Base-by-base conservation (phyloP, 2,113 vertebrate genomes). In the Peucedramus taeniatus region DNA sequence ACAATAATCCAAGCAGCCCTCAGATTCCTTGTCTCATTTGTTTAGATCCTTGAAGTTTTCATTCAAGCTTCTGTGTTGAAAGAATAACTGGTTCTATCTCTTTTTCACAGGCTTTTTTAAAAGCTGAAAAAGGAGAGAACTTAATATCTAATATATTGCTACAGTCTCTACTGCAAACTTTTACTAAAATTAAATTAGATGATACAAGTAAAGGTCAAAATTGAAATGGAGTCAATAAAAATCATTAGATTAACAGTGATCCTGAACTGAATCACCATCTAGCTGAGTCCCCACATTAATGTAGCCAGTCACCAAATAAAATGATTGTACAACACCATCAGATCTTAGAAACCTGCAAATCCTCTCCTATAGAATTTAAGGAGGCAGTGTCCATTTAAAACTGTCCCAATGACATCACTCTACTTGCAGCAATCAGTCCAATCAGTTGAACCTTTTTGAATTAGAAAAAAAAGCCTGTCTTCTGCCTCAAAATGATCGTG, bases 161-260 rank as follows among this genome's bases (percentile, higher is more conserved):
- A 47, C 13, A 61, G 3, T 54, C 31, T 57, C 61, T 83, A 53
- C 27, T 16, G 6, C 49, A 85, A 91, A 83, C 33, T 76, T 91
- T 37, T 42, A 66, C 51, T 78, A 66, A 87, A 77, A 30, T 79
- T 70, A 93, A 82, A 82, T 91, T 76, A 85, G 47, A 72, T 63
- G 6, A 53, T 69, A 77, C 27, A 83, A 61, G 71, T 18, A 89
- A 91, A 91, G 76, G 76, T 93, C 68, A 87, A 39, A 74, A 93
- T 31, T 87, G 69, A 90, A 94, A 91, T 33, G 8, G 57, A 93
- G 40, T 81, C 64, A 83, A 82, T 94, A 89, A 90, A 94, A 85
- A 63, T 40, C 63, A 83, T 51, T 86, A 84, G 51, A 83, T 93
- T 90, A 80, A 90, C 51, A 72, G 47, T 30, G 50, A 94, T 56